A percentile compares a stretch with the other conserved stretches of the same genome.
Conservation (phyloP, 2,113 vertebrate species). For the Siphamia tubifer region DNA sequence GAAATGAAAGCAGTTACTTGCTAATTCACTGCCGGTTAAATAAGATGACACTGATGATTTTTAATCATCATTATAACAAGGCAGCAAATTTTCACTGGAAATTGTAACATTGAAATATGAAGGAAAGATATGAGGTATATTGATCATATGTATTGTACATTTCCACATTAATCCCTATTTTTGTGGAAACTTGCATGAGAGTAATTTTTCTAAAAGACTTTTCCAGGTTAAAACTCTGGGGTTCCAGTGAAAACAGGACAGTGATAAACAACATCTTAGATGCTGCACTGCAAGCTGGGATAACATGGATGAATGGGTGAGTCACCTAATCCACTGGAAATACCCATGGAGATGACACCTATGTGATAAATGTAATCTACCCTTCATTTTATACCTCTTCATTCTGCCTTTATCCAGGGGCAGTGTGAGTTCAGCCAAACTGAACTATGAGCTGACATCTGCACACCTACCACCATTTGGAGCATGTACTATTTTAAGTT, state of each 20-base stretch:
- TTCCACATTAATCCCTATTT: too few relatives aligned
- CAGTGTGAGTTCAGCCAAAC: neutral
- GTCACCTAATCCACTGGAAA: slow-evolving; percentile 52
- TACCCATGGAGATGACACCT: neutral
- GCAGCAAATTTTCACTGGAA: too few relatives aligned
- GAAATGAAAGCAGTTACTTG: too few relatives aligned
- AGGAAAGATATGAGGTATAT: too few relatives aligned
- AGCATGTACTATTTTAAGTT: neutral
- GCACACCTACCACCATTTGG: neutral
- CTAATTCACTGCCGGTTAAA: too few relatives aligned
- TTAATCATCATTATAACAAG: too few relatives aligned
- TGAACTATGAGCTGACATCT: neutral
- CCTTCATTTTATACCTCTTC: neutral
- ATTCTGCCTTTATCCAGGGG: neutral
- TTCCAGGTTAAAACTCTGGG: neutral
- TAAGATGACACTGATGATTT: too few relatives aligned
- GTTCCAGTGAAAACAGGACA: neutral
- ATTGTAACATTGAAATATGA: too few relatives aligned
- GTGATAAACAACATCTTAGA: slow-evolving; percentile 17
- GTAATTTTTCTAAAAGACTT: neutral
- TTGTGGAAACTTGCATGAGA: neutral
- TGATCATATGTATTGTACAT: too few relatives aligned
- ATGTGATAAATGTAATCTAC: neutral
- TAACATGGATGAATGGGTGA: slow-evolving; percentile 41
- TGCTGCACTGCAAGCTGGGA: neutral